Evolutionary conservation across 2,797 vertebrate genomes (phyloP), one percentile per base, ranked within the genome.

Genomic region (Halcyon leucocephala): DNA sequence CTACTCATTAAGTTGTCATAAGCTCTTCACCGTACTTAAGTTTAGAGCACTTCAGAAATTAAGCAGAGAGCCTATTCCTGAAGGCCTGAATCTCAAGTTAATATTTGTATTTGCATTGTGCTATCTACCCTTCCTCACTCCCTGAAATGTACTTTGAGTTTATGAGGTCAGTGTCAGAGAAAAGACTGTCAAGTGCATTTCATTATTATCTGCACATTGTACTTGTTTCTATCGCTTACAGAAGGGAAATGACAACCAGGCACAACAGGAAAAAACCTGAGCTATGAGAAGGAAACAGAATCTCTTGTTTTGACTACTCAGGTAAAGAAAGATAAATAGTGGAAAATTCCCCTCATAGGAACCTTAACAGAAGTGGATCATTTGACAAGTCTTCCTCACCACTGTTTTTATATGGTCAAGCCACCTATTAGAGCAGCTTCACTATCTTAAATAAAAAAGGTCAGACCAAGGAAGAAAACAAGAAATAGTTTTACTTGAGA

Each of bases 251-350:
- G 74, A 92, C 93, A 97, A 51, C 55, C 62, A 90, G 29, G 93
- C 62, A 73, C 52, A 91, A 96, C 85, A 95, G 97, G 96, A 97
- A 98, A 97, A 96, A 98, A 98, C 88, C 82, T 94, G 92, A 96
- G 82, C 91, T 65, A 44, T 33, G 77, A 79, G 84, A 93, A 97
- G 97, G 97, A 97, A 98, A 97, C 91, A 96, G 86, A 92, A 86
- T 71, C 72, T 88, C 79, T 90, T 95, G 95, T 97, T 97, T 95
- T 97, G 28, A 58, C 79, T 92, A 90, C 82, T 93, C 96, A 97
- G 86, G 86, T 97, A 96, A 97, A 35, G 86, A 78, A 93, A 95
- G 83, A 95, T 87, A 93, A 96, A 92, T 96, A 97, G 65, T 42
- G 71, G 98, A 98, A 98, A 98, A 66, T 96, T 97, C 92, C 93